Evolutionary conservation across 2,113 vertebrate species (phyloP).

Genomic region (Prunella himalayana): DNA sequence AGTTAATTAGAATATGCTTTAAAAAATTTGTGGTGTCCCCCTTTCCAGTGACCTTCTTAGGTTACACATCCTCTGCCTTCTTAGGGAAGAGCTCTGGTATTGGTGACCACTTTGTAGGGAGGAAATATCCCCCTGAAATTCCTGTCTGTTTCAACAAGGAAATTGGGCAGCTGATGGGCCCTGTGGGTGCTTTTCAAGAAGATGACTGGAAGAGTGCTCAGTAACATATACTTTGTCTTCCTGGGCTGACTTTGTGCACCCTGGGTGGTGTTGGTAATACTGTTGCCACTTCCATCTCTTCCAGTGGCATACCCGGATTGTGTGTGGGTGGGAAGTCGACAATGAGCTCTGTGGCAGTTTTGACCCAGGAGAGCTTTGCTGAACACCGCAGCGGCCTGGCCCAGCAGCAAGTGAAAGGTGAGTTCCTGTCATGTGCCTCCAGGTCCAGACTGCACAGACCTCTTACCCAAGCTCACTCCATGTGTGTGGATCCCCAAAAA

Average conservation of each 20-base stretch:
- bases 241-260: background rate
- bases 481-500: background rate
- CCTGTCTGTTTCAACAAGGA: background rate
- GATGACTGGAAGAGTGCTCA: background rate
- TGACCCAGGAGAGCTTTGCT: constrained; percentile 99
- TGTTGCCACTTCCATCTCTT: background rate
- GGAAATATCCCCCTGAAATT: background rate
- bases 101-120: background rate
- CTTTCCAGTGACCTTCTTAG: background rate
- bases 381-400: constrained; percentile 96
- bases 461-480: background rate
- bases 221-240: background rate
- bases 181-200: background rate
- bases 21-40: background rate
- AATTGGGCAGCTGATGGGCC: background rate
- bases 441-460: background rate
- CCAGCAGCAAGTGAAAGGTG: constrained; percentile 89
- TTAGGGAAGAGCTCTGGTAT: background rate
- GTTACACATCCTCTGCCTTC: background rate
- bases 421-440: background rate
- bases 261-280: background rate
- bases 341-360: constrained; percentile 99
- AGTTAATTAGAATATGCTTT: background rate
- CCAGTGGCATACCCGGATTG: constrained; percentile 93
- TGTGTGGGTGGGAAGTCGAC: constrained; percentile 89